phyloP scores from a whole-genome alignment of 1,140 invertebrate genomes.

The Drosophila arawakana region DNA sequence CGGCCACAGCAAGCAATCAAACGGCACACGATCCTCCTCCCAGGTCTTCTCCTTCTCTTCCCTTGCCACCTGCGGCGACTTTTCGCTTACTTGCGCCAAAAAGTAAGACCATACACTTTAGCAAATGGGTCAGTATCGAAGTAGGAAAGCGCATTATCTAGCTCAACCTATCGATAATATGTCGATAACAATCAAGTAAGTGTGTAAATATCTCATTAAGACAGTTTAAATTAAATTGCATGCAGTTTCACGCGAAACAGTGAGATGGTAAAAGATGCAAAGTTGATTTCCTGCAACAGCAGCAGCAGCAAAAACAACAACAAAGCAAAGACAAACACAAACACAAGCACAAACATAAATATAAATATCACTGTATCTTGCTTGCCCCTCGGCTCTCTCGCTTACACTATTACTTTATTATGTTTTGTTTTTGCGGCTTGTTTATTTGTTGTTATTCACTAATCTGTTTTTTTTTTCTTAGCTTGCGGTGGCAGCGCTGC shows the following conservation, averaged over 20 bases:
- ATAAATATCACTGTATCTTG: constrained; percentile 23
- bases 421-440: constrained; percentile 53
- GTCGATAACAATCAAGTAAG: constrained; percentile 21
- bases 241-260: background rate
- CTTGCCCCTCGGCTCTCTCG: background rate
- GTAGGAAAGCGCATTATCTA: constrained; percentile 24
- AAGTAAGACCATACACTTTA: constrained; percentile 3
- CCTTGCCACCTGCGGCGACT: background rate
- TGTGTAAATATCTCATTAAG: constrained; percentile 39
- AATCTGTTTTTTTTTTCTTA: constrained; percentile 56
- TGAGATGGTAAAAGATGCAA: background rate
- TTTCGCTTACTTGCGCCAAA: background rate
- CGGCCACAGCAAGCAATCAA: constrained; percentile 49
- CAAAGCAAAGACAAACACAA: constrained; percentile 13
- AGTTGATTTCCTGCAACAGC: constrained; percentile 40
- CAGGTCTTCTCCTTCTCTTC: constrained; percentile 8
- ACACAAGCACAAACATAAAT: constrained; percentile 16
- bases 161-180: constrained; percentile 17
- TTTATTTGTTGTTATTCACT: constrained; percentile 48
- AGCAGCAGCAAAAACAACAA: constrained; percentile 14
- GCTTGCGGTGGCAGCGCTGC: constrained; percentile 29
- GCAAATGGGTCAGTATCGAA: constrained; percentile 20
- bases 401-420: constrained; percentile 6
- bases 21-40: constrained; percentile 47
- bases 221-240: constrained; percentile 23